Evolutionary conservation across 2,797 vertebrate species (phyloP), one percentile per base, ranked within the genome.

Genomic region (Acrossocheilus fasciatus): DNA sequence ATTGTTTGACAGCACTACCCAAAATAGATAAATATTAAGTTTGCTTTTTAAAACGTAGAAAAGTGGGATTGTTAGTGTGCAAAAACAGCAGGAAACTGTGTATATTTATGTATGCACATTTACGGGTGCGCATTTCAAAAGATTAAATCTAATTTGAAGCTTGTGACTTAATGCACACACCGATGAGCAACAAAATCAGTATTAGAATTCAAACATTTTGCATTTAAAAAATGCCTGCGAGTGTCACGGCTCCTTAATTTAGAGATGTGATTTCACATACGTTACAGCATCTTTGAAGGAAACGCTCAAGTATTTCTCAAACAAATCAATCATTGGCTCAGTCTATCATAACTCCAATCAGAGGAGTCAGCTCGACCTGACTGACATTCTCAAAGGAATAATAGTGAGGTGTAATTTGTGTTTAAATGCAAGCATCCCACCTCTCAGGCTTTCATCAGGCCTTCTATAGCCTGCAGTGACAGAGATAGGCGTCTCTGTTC

Each of bases 401-500:
- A 54, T 23, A 39, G 70, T 54, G n/a, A 83, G 59, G 64, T 34
- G 62, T 69, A 30, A 70, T 45, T 83, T 72, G 80, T 70, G 81
- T 72, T 82, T 82, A 77, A 88, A 85, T 85, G 36, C 57, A 79
- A 52, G 66, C 66, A 11, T 41, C 34, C n/a, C 54, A 62, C 64
- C 79, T 70, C 47, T 41, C 70, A 45, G 66, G 79, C 39, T 52
- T 50, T 88, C 50, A 50, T 64, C 18, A 72, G 83, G 57, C n/a
- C 77, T 50, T 74, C 36, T 70, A 30, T 85, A 68, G 30, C 82
- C 69, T 41, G 76, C 34, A 20, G 45, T 84, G 74, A 77, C 72
- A 72, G 52, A 57, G 57, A 75, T 54, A 69, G 43, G 62, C 30
- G 62, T 88, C 83, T 82, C 72, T 72, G 73, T 62, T 85, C 83